Percentiles rank a stretch among this genome's conserved stretches.
These are phyloP conservation scores for Amphimedon queenslandica DNA, from an alignment of 37 sponge, comb jelly and placozoan species.

Conservation along the genomic window DNA sequence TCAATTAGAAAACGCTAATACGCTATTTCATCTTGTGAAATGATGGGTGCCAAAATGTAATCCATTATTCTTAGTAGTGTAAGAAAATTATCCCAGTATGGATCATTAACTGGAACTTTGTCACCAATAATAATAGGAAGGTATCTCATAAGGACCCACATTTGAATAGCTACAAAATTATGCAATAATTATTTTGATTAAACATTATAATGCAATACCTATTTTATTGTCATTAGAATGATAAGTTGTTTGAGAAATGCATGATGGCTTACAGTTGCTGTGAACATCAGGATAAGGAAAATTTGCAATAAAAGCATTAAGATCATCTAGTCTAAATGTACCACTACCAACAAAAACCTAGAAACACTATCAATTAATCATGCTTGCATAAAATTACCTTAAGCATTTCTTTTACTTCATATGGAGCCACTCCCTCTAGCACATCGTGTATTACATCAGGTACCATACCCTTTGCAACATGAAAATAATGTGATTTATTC, in stretches of 20 bases:
- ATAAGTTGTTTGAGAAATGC: conserved; percentile 4
- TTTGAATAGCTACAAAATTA: conserved; percentile 36
- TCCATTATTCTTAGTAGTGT: conserved; percentile 33
- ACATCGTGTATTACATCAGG: conserved; percentile 74
- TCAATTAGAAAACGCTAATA: conserved; percentile 16
- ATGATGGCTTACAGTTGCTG: conserved; percentile 12
- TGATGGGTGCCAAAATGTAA: conserved; percentile 32
- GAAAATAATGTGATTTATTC: conserved; percentile 45
- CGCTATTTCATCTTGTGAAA: conserved; percentile 3
- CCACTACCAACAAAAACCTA: background rate
- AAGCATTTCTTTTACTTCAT: background rate
- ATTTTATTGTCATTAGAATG: conserved; percentile 7
- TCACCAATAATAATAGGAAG: conserved; percentile 62
- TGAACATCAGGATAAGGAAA: conserved; percentile 19
- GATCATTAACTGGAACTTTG: conserved; percentile 26
- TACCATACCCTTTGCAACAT: conserved; percentile 54
- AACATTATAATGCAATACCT: conserved; percentile 3
- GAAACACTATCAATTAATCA: too few species aligned
- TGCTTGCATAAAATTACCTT: too few species aligned
- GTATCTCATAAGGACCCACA: conserved; percentile 45
- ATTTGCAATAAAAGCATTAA: background rate
- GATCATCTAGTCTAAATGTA: background rate
- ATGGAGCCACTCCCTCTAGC: conserved; percentile 41
- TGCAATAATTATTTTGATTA: background rate
- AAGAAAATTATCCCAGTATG: conserved; percentile 51